These are phyloP conservation scores for Parapsyche elsis DNA, from an alignment of 1,140 invertebrate species.

Conservation along the genomic window DNA sequence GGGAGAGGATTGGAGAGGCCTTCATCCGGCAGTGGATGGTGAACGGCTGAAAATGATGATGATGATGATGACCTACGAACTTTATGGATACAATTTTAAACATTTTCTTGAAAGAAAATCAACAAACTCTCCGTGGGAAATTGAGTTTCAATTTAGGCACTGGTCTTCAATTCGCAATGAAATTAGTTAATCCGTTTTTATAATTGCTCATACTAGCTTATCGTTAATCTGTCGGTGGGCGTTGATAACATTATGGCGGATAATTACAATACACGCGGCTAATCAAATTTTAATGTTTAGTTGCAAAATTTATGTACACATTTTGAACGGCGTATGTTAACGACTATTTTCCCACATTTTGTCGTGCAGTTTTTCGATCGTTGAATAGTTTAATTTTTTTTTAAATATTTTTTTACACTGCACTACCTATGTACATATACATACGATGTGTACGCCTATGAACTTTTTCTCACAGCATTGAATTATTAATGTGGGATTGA, in stretches of 20 bases:
- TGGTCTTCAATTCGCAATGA: neutral
- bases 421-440: too few relatives aligned
- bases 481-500: neutral
- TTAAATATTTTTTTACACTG: neutral
- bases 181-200: neutral
- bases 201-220: neutral
- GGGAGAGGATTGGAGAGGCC: too few relatives aligned
- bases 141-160: neutral
- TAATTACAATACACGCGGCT: neutral
- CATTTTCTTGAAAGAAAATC: slow-evolving; percentile 4
- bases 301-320: neutral
- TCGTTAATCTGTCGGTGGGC: neutral
- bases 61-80: too few relatives aligned
- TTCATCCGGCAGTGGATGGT: too few relatives aligned
- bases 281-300: neutral
- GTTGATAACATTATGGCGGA: neutral
- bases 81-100: too few relatives aligned
- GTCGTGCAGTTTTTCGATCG: slow-evolving; percentile 2
- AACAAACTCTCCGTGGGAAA: slow-evolving; percentile 12
- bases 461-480: slow-evolving; percentile 1
- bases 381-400: neutral
- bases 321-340: neutral
- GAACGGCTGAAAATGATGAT: too few relatives aligned
- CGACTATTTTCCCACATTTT: neutral
- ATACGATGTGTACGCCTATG: too few relatives aligned